A percentile compares a stretch with the other conserved stretches of the same genome.
These are phyloP conservation scores for Cichlasoma orientale DNA, from an alignment of 2,797 vertebrate species.

Conservation along the genomic window DNA sequence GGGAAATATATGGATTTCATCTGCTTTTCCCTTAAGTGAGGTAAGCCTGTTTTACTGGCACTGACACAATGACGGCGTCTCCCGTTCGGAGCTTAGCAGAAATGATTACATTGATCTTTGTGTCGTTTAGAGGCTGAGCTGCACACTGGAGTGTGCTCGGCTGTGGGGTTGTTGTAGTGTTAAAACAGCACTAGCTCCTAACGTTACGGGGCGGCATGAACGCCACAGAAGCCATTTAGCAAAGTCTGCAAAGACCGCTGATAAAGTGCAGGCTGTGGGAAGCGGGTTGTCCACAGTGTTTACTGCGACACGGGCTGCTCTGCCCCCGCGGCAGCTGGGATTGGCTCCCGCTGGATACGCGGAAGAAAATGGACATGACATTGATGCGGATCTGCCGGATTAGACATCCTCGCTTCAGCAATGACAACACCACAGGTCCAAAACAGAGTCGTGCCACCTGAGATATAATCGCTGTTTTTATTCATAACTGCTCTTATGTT, in stretches of 20 bases:
- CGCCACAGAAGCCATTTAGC: background rate
- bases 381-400: background rate
- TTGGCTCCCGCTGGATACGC: background rate
- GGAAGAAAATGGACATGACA: background rate
- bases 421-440: background rate
- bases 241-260: background rate
- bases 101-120: background rate
- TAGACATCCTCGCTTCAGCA: background rate
- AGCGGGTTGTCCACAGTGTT: no score
- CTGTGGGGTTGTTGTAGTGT: background rate
- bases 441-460: background rate
- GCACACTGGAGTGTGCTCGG: no score
- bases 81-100: constrained; percentile 24
- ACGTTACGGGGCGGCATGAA: background rate
- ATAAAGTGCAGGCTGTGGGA: background rate
- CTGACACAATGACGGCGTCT: background rate
- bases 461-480: no score
- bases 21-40: background rate
- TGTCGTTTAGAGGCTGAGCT: no score
- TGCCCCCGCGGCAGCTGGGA: background rate
- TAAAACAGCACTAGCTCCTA: background rate
- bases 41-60: background rate
- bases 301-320: no score
- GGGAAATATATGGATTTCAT: background rate
- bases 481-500: no score